These are phyloP conservation scores for Oplegnathus fasciatus DNA, from an alignment of 2,113 vertebrate species.

Conservation along the genomic window DNA sequence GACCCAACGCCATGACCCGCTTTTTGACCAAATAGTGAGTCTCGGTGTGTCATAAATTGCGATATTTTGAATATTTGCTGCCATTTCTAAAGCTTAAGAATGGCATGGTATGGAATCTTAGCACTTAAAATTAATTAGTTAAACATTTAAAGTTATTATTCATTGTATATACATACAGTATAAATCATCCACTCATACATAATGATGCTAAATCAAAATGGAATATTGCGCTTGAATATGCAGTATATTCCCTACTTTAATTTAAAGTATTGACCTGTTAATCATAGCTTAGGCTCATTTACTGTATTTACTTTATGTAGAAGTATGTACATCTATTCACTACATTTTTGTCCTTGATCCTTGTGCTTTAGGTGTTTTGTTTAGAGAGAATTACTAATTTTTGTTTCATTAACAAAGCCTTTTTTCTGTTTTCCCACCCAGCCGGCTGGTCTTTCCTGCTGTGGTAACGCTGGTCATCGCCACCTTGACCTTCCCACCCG, in stretches of 20 bases:
- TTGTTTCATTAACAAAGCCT: not conserved
- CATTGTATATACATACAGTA: not conserved
- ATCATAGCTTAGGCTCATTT: too few relatives aligned
- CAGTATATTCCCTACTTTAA: too few relatives aligned
- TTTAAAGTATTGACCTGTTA: too few relatives aligned
- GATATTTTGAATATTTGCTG: too few relatives aligned
- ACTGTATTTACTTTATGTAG: not conserved
- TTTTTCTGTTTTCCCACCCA: constrained; percentile 58
- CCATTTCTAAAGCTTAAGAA: not conserved
- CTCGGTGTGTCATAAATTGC: not conserved
- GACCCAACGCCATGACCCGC: constrained; percentile 87
- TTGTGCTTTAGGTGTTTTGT: not conserved
- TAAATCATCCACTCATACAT: too few relatives aligned
- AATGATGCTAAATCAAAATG: too few relatives aligned
- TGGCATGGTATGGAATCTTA: not conserved
- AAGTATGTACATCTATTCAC: too few relatives aligned
- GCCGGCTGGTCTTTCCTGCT: constrained; percentile 91
- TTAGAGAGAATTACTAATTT: not conserved
- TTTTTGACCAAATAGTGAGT: constrained; percentile 94
- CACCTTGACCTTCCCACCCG: constrained; percentile 92
- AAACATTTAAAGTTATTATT: too few relatives aligned
- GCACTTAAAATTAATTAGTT: not conserved
- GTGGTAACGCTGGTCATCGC: constrained; percentile 93
- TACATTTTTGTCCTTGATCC: not conserved
- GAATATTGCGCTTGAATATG: too few relatives aligned